phyloP scores from a whole-genome alignment of 1,140 invertebrate species.

The Melitaea cinxia region DNA sequence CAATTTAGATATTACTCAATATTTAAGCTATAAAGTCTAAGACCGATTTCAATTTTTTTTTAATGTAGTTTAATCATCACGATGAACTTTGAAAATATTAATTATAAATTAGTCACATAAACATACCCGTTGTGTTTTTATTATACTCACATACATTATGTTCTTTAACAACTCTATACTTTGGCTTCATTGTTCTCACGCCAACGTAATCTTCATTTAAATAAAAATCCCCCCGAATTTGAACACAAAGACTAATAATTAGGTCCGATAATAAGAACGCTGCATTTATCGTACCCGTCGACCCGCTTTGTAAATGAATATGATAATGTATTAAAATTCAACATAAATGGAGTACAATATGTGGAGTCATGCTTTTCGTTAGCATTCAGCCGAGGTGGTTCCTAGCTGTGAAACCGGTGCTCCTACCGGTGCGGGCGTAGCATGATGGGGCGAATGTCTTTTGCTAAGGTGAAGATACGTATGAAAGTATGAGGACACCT shows the following conservation, averaged over 20 bases:
- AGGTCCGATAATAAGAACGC: conserved; percentile 69
- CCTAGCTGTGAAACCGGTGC: conserved; percentile 51
- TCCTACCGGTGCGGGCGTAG: conserved; percentile 42
- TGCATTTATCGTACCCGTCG: conserved; percentile 56
- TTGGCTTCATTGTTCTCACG: conserved; percentile 61
- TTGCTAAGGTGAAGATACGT: neutral
- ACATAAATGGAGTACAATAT: conserved; percentile 76
- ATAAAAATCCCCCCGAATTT: conserved; percentile 72
- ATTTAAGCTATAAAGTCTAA: too few species aligned
- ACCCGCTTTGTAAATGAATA: conserved; percentile 77
- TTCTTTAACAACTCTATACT: conserved; percentile 44
- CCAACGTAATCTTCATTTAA: conserved; percentile 68
- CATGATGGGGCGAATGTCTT: conserved; percentile 57
- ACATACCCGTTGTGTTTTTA: neutral
- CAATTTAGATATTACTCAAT: too few species aligned
- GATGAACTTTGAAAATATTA: too few species aligned
- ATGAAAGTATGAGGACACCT: neutral
- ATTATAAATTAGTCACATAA: too few species aligned
- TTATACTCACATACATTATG: too few species aligned
- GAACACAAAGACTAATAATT: conserved; percentile 79
- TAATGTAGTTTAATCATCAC: too few species aligned
- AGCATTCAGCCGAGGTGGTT: conserved; percentile 55
- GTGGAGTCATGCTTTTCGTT: conserved; percentile 71
- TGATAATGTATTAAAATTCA: conserved; percentile 76
- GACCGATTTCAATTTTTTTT: too few species aligned